phyloP scores from a whole-genome alignment of 2,888 invertebrate genomes.

The Nemoura dubitans region DNA sequence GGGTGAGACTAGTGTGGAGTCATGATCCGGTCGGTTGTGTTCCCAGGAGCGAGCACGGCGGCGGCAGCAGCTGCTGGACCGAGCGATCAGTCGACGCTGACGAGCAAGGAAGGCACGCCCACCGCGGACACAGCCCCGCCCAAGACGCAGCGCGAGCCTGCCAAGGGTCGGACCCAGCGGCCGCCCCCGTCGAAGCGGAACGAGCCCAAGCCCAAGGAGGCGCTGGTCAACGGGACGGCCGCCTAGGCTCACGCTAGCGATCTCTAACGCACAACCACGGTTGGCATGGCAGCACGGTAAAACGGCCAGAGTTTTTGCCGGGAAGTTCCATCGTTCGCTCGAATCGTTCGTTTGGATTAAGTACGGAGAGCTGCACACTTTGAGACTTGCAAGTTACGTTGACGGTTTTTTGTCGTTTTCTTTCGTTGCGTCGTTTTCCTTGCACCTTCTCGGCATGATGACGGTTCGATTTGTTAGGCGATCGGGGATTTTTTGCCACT shows the following conservation, averaged over 20 bases:
- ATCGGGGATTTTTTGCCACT: neutral
- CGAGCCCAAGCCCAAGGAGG: constrained; percentile 69
- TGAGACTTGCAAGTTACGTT: neutral
- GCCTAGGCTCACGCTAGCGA: constrained; percentile 56
- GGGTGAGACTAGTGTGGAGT: no score
- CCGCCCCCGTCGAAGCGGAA: constrained; percentile 55
- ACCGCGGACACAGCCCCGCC: constrained; percentile 54
- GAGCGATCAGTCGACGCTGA: constrained; percentile 58
- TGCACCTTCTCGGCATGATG: neutral
- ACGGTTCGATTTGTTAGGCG: neutral
- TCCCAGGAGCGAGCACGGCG: constrained; percentile 53
- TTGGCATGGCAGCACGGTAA: constrained; percentile 54
- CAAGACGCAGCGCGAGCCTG: constrained; percentile 58
- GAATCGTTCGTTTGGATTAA: constrained; percentile 23
- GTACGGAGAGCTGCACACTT: constrained; percentile 36
- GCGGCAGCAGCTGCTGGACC: constrained; percentile 54
- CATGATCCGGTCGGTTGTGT: no score
- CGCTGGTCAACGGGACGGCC: constrained; percentile 73
- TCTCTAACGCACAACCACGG: constrained; percentile 54
- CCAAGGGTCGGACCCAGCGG: constrained; percentile 56
- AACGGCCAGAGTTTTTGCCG: constrained; percentile 14
- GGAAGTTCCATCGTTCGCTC: neutral
- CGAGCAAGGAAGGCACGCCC: constrained; percentile 57
- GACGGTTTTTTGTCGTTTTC: neutral
- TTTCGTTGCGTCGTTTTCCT: neutral